These are phyloP conservation scores for Drosophila yooni DNA, from an alignment of 2,888 invertebrate species.

Conservation along the genomic window DNA sequence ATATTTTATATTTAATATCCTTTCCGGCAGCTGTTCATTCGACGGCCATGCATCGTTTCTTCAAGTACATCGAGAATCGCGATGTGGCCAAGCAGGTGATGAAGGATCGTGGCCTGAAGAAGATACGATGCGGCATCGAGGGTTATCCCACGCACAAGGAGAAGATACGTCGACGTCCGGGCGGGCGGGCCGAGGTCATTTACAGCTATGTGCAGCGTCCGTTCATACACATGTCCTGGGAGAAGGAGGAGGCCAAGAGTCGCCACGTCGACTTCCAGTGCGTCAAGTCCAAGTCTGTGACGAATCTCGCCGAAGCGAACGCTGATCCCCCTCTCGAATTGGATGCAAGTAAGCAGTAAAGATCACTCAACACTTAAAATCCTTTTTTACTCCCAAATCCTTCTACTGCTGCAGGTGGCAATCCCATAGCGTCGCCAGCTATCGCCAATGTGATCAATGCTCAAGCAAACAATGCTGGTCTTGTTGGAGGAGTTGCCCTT, in stretches of 20 bases:
- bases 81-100: constrained; percentile 99
- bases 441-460: constrained; percentile 66
- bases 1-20: not conserved
- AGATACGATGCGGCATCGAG: constrained; percentile 99
- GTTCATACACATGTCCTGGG: constrained; percentile 97
- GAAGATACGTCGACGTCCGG: constrained; percentile 97
- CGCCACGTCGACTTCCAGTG: constrained; percentile 99
- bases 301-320: constrained; percentile 97
- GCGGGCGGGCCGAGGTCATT: constrained; percentile 96
- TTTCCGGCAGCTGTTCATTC: constrained; percentile 91
- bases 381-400: not conserved
- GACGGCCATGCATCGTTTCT: constrained; percentile 98
- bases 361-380: not conserved
- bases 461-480: constrained; percentile 64
- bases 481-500: constrained; percentile 44
- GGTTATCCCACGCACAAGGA: constrained; percentile 99
- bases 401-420: constrained; percentile 77
- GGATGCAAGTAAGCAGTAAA: constrained; percentile 80
- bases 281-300: constrained; percentile 98
- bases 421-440: constrained; percentile 82
- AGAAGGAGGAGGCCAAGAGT: constrained; percentile 99
- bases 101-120: constrained; percentile 99
- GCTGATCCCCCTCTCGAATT: constrained; percentile 91
- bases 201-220: constrained; percentile 99
- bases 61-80: constrained; percentile 99